These are phyloP conservation scores for Tetragonula carbonaria DNA, from an alignment of 2,888 invertebrate species.

Conservation along the genomic window DNA sequence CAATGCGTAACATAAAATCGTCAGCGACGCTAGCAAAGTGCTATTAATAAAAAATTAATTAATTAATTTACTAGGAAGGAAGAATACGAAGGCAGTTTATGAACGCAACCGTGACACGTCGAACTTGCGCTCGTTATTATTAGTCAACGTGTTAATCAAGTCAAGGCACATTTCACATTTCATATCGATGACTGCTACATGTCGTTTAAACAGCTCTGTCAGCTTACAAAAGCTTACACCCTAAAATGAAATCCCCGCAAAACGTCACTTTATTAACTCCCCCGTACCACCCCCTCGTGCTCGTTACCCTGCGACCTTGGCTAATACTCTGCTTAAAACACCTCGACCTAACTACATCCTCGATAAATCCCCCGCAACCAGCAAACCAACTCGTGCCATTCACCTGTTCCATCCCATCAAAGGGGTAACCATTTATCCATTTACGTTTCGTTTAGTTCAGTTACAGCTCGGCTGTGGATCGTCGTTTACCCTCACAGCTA, in stretches of 20 bases:
- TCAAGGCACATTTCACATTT: not conserved
- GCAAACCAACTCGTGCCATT: not conserved
- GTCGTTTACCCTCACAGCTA: too few species aligned
- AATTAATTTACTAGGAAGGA: not conserved
- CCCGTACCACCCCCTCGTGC: not conserved
- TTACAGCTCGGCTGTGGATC: too few species aligned
- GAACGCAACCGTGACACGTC: not conserved
- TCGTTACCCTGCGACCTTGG: not conserved
- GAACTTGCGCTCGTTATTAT: not conserved
- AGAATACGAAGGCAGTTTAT: not conserved
- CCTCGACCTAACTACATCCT: constrained; percentile 17
- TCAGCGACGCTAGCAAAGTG: not conserved
- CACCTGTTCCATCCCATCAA: constrained; percentile 3
- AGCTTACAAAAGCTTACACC: not conserved
- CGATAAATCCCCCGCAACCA: not conserved
- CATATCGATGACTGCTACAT: too few species aligned
- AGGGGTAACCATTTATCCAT: not conserved
- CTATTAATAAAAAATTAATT: constrained; percentile 10
- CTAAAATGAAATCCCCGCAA: not conserved
- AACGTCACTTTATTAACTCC: constrained; percentile 8
- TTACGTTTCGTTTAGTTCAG: not conserved
- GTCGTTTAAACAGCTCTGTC: not conserved
- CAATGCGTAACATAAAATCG: not conserved
- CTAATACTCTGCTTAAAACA: constrained; percentile 8
- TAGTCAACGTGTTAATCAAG: not conserved